phyloP scores from a whole-genome alignment of 2,797 vertebrate species.

The Discoglossus pictus region DNA sequence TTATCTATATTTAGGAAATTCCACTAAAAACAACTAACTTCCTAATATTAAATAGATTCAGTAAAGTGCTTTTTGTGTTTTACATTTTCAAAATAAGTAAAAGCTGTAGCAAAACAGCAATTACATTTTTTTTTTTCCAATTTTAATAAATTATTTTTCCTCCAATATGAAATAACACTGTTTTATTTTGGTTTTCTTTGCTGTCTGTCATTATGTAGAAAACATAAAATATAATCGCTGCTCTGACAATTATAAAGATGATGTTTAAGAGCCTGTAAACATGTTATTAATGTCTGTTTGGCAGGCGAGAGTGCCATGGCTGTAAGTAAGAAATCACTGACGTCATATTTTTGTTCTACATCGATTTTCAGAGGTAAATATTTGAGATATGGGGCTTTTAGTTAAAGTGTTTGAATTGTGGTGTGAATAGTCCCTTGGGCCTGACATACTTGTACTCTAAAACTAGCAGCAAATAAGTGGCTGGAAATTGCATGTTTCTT shows the following conservation, averaged over 20 bases:
- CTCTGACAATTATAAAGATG: conserved; percentile 22
- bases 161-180: conserved; percentile 3
- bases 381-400: background rate
- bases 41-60: too few relatives aligned
- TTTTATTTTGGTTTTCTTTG: conserved; percentile 12
- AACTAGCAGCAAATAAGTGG: too few relatives aligned
- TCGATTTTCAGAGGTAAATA: background rate
- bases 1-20: too few relatives aligned
- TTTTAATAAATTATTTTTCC: conserved; percentile 1
- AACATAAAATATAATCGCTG: conserved; percentile 6
- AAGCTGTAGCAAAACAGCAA: background rate
- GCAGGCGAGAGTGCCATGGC: background rate
- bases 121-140: background rate
- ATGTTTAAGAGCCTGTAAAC: conserved; percentile 3
- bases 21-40: too few relatives aligned
- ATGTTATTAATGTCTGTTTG: conserved; percentile 21
- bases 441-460: too few relatives aligned
- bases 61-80: too few relatives aligned
- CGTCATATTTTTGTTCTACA: background rate
- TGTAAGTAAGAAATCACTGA: background rate
- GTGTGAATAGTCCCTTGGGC: too few relatives aligned
- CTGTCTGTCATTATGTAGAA: conserved; percentile 9
- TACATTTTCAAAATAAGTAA: too few relatives aligned
- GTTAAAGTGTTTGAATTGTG: background rate
- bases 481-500: too few relatives aligned